Base-by-base conservation (phyloP, 2,888 invertebrate genomes). In the Agrochola lychnidis region DNA sequence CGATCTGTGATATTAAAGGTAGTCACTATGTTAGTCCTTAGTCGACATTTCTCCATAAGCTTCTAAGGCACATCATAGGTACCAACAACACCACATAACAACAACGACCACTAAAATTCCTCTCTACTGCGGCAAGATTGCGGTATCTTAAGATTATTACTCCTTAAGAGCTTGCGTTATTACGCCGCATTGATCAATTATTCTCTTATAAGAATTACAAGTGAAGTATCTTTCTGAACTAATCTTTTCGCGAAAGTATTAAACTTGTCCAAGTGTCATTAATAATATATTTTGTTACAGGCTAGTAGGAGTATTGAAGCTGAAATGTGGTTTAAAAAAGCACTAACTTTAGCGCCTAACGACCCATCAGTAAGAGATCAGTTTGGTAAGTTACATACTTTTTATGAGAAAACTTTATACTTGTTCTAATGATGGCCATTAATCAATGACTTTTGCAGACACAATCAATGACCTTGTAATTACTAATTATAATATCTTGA, bases 351-450 rank as follows among this genome's bases (percentile, higher is more conserved):
- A 89, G 99, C 99, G 78, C 98, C 99, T 40, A 97, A 97, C 84
- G 99, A 99, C 93, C 98, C 98, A 25, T 97, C 98, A 89, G 98
- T 99, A 69, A 98, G 98, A 94, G 98, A 99, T 95, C 99, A 99
- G 95, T 99, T 99, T 94, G 99, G 99, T 96, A 91, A 94, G 94
- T 87, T 56, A 19, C 16, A 42, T 67, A 64, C 48, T 78, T 74
- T 70, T 70, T 53, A 67, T 72, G 25, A 61, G 61, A 62, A 25
- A 67, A 61, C 45, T 69, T 81, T 48, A 30, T 10, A 48, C 19
- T 22, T 19, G 6, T 42, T 59, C n/a, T 40, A 68, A 45, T 57
- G 0, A 59, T 68, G 25, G 3, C 2, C 25, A 79, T 79, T 83
- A 59, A 73, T 83, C 68, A 71, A 40, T 68, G 40, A 79, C 59